Conservation (phyloP, 2,888 invertebrate genomes). For the Acronicta leporina region DNA sequence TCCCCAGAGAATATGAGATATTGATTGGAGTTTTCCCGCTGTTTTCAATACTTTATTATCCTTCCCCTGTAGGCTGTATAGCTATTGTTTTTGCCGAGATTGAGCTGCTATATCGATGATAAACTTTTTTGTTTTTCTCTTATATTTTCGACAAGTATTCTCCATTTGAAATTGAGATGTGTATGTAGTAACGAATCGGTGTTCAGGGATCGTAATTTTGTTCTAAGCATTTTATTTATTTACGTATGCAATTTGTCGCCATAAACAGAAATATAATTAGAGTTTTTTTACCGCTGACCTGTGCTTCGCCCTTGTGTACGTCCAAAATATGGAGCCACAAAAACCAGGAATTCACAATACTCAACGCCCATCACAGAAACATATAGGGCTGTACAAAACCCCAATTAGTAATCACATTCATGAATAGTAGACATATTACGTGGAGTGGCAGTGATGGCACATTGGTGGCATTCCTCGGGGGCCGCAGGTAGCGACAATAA, state of each 20-base stretch:
- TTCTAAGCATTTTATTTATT: constrained; percentile 1
- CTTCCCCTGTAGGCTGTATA: constrained; percentile 61
- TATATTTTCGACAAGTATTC: constrained; percentile 42
- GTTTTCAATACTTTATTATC: constrained; percentile 81
- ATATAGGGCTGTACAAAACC: constrained; percentile 12
- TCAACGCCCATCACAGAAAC: constrained; percentile 13
- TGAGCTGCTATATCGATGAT: constrained; percentile 60
- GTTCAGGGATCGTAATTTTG: constrained; percentile 28
- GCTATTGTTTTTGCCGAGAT: constrained; percentile 69
- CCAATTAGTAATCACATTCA: constrained; percentile 32
- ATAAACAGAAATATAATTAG: too few relatives aligned
- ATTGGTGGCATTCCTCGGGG: constrained; percentile 48
- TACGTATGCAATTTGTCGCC: constrained; percentile 1
- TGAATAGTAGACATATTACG: constrained; percentile 5
- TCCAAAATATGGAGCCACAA: not conserved
- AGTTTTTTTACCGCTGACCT: too few relatives aligned
- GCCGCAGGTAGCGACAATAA: constrained; percentile 65
- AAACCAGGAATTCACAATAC: not conserved
- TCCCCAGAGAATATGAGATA: constrained; percentile 72
- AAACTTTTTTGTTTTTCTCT: constrained; percentile 51
- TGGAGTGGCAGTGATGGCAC: constrained; percentile 31
- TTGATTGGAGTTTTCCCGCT: constrained; percentile 79
- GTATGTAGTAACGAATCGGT: constrained; percentile 32
- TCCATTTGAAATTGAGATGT: constrained; percentile 46
- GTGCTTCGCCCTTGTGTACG: too few relatives aligned